Conservation (phyloP, 2,888 invertebrate species). For the Trachelus iudaicus region DNA sequence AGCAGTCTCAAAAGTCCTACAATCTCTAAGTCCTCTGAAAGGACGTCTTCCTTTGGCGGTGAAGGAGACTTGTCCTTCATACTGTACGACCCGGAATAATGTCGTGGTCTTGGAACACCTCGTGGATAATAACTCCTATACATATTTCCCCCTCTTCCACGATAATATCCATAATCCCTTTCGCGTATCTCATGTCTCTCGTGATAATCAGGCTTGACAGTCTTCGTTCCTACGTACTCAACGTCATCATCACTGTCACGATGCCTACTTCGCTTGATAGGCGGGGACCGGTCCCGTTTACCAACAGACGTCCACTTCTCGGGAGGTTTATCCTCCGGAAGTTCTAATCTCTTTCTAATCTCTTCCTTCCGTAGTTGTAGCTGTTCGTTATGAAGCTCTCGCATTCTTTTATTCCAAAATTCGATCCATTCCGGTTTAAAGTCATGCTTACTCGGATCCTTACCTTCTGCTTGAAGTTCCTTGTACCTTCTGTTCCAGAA, state of each 20-base stretch:
- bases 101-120: constrained; percentile 30
- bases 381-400: constrained; percentile 79
- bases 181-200: constrained; percentile 41
- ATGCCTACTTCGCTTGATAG: constrained; percentile 28
- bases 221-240: constrained; percentile 58
- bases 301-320: constrained; percentile 31
- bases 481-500: constrained; percentile 89
- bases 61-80: constrained; percentile 53
- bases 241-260: constrained; percentile 57
- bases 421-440: constrained; percentile 91
- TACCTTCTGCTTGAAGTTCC: constrained; percentile 78
- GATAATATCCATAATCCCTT: constrained; percentile 37
- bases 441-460: constrained; percentile 83
- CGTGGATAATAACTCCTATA: constrained; percentile 36
- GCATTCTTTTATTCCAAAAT: constrained; percentile 86
- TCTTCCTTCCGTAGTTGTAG: constrained; percentile 75
- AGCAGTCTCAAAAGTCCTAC: constrained; percentile 75
- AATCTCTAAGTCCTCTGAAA: constrained; percentile 60
- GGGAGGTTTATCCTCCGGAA: constrained; percentile 65
- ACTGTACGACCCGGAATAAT: constrained; percentile 59
- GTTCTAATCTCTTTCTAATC: constrained; percentile 72
- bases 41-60: constrained; percentile 47
- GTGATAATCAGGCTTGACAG: constrained; percentile 49
- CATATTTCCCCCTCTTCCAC: constrained; percentile 31
- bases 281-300: constrained; percentile 22